Evolutionary conservation across 2,888 invertebrate genomes (phyloP).

Genomic region (Biston betularia): DNA sequence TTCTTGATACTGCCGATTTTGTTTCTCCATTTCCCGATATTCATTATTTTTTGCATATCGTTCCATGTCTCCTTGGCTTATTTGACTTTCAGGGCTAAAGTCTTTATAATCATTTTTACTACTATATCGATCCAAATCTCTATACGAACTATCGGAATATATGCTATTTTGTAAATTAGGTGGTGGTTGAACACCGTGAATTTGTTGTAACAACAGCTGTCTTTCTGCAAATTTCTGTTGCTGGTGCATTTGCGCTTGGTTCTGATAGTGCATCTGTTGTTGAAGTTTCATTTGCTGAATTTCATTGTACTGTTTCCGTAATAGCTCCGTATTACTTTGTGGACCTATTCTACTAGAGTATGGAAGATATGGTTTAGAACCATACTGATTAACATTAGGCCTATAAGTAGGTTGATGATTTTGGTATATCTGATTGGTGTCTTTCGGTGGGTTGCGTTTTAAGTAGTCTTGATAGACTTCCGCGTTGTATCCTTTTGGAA

Average conservation of each 20-base stretch:
- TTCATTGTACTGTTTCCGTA: slow-evolving; percentile 87
- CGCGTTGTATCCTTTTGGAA: slow-evolving; percentile 85
- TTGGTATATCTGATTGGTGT: slow-evolving; percentile 85
- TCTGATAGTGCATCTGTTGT: slow-evolving; percentile 88
- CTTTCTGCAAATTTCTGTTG: slow-evolving; percentile 88
- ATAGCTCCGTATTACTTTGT: slow-evolving; percentile 86
- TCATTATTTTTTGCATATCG: slow-evolving; percentile 75
- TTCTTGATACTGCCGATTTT: slow-evolving; percentile 72
- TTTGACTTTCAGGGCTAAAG: slow-evolving; percentile 75
- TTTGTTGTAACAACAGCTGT: slow-evolving; percentile 87
- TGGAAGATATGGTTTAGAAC: slow-evolving; percentile 81
- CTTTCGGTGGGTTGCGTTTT: slow-evolving; percentile 86
- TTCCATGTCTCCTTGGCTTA: slow-evolving; percentile 65
- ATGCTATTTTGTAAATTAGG: slow-evolving; percentile 82
- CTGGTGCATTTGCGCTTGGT: slow-evolving; percentile 87
- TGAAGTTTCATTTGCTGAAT: slow-evolving; percentile 88
- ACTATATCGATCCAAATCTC: slow-evolving; percentile 79
- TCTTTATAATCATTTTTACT: slow-evolving; percentile 62
- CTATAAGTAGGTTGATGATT: slow-evolving; percentile 82
- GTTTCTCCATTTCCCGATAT: slow-evolving; percentile 73
- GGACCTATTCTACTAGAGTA: slow-evolving; percentile 82
- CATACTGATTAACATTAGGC: slow-evolving; percentile 79
- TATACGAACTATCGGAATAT: slow-evolving; percentile 79
- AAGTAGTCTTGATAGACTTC: slow-evolving; percentile 86
- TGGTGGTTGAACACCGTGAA: slow-evolving; percentile 84